A percentile compares a stretch with the other conserved stretches of the same genome.
Conservation (phyloP, 2,888 invertebrate species). For the Amorpha juglandis region DNA sequence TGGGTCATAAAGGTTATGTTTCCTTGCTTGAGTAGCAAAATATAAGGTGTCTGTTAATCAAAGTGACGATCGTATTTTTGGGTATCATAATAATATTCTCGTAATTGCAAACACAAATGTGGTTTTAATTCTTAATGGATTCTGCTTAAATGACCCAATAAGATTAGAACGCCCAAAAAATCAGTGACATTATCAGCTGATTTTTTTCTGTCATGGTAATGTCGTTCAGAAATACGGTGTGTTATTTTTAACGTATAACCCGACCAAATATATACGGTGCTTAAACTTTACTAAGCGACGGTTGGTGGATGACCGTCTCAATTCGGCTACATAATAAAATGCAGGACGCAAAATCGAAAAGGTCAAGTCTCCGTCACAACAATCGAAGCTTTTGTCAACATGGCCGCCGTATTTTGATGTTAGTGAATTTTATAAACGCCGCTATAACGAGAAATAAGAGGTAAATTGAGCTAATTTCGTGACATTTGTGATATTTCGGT, state of each 20-base stretch:
- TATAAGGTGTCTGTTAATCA: conserved; percentile 34
- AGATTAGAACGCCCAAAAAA: conserved; percentile 23
- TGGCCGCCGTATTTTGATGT: conserved; percentile 72
- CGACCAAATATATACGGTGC: conserved; percentile 49
- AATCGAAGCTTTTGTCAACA: conserved; percentile 78
- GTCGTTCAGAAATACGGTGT: conserved; percentile 38
- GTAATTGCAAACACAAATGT: neutral
- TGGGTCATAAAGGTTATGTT: conserved; percentile 34
- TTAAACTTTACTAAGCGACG: neutral
- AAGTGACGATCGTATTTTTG: conserved; percentile 35
- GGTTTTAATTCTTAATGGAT: conserved; percentile 1
- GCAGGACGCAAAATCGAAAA: conserved; percentile 78
- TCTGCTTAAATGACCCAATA: neutral
- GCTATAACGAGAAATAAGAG: conserved; percentile 37
- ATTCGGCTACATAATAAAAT: conserved; percentile 64
- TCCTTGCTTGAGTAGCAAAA: conserved; percentile 23
- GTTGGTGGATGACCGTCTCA: conserved; percentile 45
- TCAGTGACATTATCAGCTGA: conserved; percentile 34
- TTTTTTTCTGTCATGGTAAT: conserved; percentile 31
- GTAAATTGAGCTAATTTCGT: conserved; percentile 33
- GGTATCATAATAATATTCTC: neutral
- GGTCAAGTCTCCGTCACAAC: conserved; percentile 82
- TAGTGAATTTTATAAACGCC: conserved; percentile 53
- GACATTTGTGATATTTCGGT: conserved; percentile 33
- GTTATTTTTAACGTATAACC: conserved; percentile 46